A percentile compares a stretch with the other conserved stretches of the same genome.
phyloP scores from a whole-genome alignment of 2,888 invertebrate genomes.

The Agonopterix alstromeriana region DNA sequence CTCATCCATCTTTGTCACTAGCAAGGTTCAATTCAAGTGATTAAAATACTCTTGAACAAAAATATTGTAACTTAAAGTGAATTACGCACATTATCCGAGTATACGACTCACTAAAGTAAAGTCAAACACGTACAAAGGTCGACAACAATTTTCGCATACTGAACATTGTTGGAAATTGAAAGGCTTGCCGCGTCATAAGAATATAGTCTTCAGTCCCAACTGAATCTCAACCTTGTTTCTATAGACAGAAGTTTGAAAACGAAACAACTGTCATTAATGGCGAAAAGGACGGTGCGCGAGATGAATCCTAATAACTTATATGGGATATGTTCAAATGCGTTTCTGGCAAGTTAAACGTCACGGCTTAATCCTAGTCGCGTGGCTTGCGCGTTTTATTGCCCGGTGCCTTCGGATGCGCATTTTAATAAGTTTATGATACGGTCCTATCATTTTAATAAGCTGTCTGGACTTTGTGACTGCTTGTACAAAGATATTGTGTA shows the following conservation, averaged over 20 bases:
- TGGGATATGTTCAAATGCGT: conserved; percentile 31
- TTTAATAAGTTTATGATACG: conserved; percentile 4
- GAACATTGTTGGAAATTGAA: conserved; percentile 57
- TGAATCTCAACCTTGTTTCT: conserved; percentile 18
- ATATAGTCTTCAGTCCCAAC: conserved; percentile 10
- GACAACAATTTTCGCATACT: conserved; percentile 60
- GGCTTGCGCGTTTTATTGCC: conserved; percentile 21
- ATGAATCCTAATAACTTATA: conserved; percentile 48
- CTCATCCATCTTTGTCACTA: too few relatives aligned
- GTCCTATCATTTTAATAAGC: neutral
- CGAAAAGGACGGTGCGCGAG: conserved; percentile 26
- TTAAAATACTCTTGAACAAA: neutral
- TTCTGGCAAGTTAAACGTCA: conserved; percentile 19
- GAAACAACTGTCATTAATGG: neutral
- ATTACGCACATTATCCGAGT: neutral
- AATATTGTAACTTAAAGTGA: neutral
- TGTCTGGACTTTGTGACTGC: neutral
- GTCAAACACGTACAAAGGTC: conserved; percentile 52
- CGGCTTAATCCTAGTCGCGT: conserved; percentile 23
- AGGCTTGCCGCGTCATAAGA: conserved; percentile 41
- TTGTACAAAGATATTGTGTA: neutral
- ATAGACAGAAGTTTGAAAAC: conserved; percentile 1
- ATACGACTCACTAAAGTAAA: conserved; percentile 12
- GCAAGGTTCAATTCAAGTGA: conserved; percentile 1
- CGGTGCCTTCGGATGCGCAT: conserved; percentile 7